phyloP scores from a whole-genome alignment of 2,797 vertebrate genomes.

The Naso thynnoides region DNA sequence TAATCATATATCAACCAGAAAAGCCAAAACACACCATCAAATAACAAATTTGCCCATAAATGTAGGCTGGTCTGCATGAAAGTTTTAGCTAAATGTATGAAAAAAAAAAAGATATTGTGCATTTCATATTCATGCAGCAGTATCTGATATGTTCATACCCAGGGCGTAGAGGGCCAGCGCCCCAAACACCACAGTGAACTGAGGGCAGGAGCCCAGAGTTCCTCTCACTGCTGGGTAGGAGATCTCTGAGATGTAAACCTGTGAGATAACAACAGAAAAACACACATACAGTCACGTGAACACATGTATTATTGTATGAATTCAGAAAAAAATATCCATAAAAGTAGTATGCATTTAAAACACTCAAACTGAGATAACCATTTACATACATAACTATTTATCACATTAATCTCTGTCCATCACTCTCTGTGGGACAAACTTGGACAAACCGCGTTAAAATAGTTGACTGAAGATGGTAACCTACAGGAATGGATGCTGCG shows the following conservation, averaged over 20 bases:
- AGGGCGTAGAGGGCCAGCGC: slow-evolving; percentile 89
- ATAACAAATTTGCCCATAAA: too few species aligned
- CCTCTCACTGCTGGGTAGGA: slow-evolving; percentile 90
- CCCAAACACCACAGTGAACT: slow-evolving; percentile 94
- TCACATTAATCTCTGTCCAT: too few species aligned
- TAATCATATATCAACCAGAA: neutral
- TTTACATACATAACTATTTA: too few species aligned
- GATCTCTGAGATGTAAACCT: slow-evolving; percentile 98
- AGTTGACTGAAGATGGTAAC: slow-evolving; percentile 50
- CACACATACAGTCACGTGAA: too few species aligned
- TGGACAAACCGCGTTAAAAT: neutral
- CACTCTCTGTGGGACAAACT: neutral
- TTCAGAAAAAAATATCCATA: too few species aligned
- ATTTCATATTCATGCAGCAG: neutral
- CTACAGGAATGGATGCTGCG: slow-evolving; percentile 93
- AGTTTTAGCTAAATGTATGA: too few species aligned
- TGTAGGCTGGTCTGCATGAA: too few species aligned
- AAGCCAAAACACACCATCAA: neutral
- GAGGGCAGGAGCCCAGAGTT: slow-evolving; percentile 91
- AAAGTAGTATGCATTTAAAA: too few species aligned
- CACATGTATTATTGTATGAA: too few species aligned
- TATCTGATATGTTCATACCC: slow-evolving; percentile 78
- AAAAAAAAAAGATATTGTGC: too few species aligned
- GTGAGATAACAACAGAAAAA: slow-evolving; percentile 42
- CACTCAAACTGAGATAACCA: too few species aligned